These are phyloP conservation scores for Aphis craccivora DNA, from an alignment of 1,140 invertebrate species.

Conservation along the genomic window DNA sequence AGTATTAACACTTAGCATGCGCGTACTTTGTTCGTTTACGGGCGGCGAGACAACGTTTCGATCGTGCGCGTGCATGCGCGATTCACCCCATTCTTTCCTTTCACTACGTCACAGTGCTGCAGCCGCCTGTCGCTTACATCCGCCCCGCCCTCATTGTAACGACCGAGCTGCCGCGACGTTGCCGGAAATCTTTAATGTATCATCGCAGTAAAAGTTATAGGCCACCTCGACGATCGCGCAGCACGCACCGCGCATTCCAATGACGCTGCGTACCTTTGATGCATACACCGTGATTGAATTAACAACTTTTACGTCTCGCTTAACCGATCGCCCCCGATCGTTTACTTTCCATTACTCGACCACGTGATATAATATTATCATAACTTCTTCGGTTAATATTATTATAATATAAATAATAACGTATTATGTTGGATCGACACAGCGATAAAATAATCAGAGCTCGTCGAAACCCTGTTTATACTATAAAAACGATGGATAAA, in stretches of 20 bases:
- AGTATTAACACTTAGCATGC: too few species aligned
- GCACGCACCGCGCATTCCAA: background rate
- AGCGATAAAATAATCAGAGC: background rate
- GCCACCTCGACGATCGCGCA: background rate
- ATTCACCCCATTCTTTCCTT: background rate
- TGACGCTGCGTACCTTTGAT: too few species aligned
- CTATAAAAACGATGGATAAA: background rate
- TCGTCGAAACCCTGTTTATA: background rate
- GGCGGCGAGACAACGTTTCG: background rate
- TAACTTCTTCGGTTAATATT: too few species aligned
- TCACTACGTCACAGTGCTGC: background rate
- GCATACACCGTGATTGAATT: background rate
- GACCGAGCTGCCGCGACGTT: background rate
- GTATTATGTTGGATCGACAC: background rate
- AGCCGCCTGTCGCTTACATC: too few species aligned
- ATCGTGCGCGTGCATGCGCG: too few species aligned
- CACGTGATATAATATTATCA: too few species aligned
- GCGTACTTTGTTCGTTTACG: too few species aligned
- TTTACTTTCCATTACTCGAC: too few species aligned
- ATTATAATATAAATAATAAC: too few species aligned
- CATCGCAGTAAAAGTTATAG: too few species aligned
- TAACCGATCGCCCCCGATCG: background rate
- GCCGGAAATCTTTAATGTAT: background rate
- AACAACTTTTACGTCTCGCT: accelerated
- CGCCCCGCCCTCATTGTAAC: background rate